Conservation (phyloP, 2,113 vertebrate genomes). For the Phalacrocorax pelagicus region DNA sequence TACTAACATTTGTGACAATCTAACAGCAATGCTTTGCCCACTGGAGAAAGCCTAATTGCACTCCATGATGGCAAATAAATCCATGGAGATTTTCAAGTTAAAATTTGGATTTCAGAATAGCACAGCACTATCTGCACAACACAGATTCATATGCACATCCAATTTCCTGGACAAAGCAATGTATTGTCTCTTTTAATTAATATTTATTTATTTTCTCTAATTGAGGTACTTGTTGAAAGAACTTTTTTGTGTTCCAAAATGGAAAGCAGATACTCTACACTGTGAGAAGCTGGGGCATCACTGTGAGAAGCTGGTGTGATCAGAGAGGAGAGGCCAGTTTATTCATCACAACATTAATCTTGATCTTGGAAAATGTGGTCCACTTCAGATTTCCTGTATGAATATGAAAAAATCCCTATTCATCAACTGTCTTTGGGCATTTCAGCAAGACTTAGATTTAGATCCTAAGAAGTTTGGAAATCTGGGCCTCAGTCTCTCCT, state of each 20-base stretch:
- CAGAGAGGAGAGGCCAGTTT: neutral
- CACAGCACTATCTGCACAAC: neutral
- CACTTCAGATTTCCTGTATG: neutral
- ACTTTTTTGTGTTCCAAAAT: neutral
- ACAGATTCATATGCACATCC: neutral
- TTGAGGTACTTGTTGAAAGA: neutral
- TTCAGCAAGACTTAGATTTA: neutral
- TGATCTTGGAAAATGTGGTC: neutral
- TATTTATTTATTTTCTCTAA: neutral
- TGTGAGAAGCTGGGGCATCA: neutral
- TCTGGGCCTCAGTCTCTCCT: neutral
- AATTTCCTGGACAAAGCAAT: neutral
- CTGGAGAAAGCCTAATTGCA: constrained; percentile 66
- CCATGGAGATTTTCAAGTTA: constrained; percentile 43
- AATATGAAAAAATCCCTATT: neutral
- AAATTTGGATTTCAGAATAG: constrained; percentile 46
- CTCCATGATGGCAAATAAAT: constrained; percentile 53
- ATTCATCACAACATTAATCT: neutral
- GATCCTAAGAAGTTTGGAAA: neutral
- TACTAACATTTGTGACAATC: neutral
- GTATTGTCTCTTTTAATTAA: neutral
- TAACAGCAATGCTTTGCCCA: neutral
- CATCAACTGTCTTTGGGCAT: neutral
- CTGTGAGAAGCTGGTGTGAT: neutral
- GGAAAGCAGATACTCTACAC: neutral